A percentile compares a stretch with the other conserved stretches of the same genome.
phyloP scores from a whole-genome alignment of 2,888 invertebrate species.

The Eupithecia abbreviata region DNA sequence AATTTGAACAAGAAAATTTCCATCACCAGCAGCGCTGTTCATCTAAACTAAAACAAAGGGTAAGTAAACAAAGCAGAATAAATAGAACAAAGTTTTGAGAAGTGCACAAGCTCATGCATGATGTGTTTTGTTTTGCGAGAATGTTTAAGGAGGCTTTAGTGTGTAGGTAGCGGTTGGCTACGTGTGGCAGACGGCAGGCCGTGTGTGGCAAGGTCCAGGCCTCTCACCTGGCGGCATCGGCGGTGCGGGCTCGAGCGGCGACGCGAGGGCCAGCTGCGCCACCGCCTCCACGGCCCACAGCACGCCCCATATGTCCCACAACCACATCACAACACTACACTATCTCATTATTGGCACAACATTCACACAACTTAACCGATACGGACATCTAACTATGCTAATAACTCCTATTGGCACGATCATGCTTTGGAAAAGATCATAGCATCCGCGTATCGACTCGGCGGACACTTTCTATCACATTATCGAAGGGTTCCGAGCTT shows the following conservation, averaged over 20 bases:
- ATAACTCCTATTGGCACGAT: constrained; percentile 79
- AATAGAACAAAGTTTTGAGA: constrained; percentile 29
- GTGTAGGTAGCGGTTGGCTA: constrained; percentile 59
- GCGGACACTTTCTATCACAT: constrained; percentile 69
- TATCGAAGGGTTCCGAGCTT: constrained; percentile 60
- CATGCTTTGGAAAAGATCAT: constrained; percentile 79
- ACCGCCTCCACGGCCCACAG: constrained; percentile 75
- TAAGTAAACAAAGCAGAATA: constrained; percentile 21
- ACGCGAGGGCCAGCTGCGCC: constrained; percentile 70
- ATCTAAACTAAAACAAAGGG: constrained; percentile 10
- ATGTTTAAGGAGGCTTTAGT: constrained; percentile 30
- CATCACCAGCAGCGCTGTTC: constrained; percentile 18
- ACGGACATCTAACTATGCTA: constrained; percentile 81
- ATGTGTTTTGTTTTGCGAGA: constrained; percentile 11
- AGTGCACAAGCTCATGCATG: constrained; percentile 59
- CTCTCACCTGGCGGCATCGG: constrained; percentile 77
- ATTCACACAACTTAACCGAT: constrained; percentile 81
- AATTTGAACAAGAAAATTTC: neutral
- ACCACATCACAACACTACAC: constrained; percentile 83
- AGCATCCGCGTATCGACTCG: constrained; percentile 60
- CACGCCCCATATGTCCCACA: constrained; percentile 82
- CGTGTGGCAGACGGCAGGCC: neutral
- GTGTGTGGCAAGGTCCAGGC: constrained; percentile 62
- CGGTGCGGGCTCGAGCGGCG: constrained; percentile 75
- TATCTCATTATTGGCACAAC: constrained; percentile 84